Percentiles rank a stretch among this genome's conserved stretches.
These are phyloP conservation scores for Lontra canadensis DNA, from an alignment of 2,113 vertebrate genomes.

Conservation along the genomic window DNA sequence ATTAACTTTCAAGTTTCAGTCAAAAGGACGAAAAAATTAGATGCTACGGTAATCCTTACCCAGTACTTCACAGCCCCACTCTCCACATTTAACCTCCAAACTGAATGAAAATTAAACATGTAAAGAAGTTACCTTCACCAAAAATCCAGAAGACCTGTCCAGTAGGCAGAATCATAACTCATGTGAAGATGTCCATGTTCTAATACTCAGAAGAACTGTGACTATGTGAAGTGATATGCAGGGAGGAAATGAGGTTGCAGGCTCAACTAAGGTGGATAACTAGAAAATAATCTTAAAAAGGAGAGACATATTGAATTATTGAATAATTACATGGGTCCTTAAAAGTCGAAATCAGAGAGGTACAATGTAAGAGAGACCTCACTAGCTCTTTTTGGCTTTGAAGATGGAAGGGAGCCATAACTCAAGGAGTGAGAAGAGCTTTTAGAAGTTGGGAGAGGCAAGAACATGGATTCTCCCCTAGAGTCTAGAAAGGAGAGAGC, in stretches of 20 bases:
- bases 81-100: not conserved
- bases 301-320: not conserved
- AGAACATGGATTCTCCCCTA: not conserved
- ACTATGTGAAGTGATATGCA: not conserved
- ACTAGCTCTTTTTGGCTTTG: not conserved
- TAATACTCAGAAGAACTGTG: not conserved
- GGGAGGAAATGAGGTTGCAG: not conserved
- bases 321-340: not conserved
- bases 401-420: not conserved
- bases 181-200: not conserved
- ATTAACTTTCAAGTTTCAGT: not conserved
- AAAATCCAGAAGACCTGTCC: not conserved
- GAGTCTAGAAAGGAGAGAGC: not conserved
- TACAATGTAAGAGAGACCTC: not conserved
- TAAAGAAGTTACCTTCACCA: not conserved
- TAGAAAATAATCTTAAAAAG: not conserved
- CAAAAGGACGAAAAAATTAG: not conserved
- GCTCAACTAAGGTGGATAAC: not conserved
- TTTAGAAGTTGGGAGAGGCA: not conserved
- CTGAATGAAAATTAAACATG: not conserved
- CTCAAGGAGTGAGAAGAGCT: not conserved
- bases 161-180: not conserved
- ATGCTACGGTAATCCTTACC: not conserved
- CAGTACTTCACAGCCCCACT: not conserved
- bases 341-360: not conserved